Base-by-base conservation (phyloP, 1,140 invertebrate genomes). In the Meloidogyne exigua region DNA sequence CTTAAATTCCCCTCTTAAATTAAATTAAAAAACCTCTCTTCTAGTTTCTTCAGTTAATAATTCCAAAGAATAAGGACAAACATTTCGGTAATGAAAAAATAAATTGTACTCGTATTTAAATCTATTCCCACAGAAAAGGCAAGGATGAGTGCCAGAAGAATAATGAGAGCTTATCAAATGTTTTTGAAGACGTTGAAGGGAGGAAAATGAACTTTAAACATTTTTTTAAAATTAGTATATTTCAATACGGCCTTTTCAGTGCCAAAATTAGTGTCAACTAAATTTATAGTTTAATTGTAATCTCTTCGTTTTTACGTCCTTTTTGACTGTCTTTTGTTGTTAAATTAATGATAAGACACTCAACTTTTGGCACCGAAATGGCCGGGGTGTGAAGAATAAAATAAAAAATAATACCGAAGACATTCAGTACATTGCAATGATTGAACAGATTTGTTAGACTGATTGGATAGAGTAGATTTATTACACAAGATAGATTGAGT, bases 91-190 rank as follows among this genome's bases (percentile, higher is more conserved):
- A 67, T 85, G 84, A 72, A 84, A 85, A 15, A 85, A 73, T 57
- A 85, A 66, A 75, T 85, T 87, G 75, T 85, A 85, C 23, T 85
- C 84, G 68, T 85, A 85, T 75, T 85, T 85, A 72, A 87, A 85
- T 0, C 83, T 80, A 75, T 85, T 83, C n/a, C 84, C 84, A 67
- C 84, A 85, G 18, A 85, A 69, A 23, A 80, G 28, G 66, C 84
- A 85, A 63, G 87, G 84, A 65, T 87, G 85, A 1, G 81, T 77
- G 25, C 84, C 84, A 23, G 68, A 64, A 13, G 84, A 79, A 15
- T 79, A 66, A 39, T 85, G 84, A 66, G 83, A 77, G 39, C 84
- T 85, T 63, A 79, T 81, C 76, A 87, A 66, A 64, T 85, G 84
- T 23, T 82, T 72, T 63, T 85, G 83, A 26, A 84, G 66, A n/a